Base-by-base conservation (phyloP, 35 echinoderm and acorn worm genomes). In the Apostichopus japonicus region DNA sequence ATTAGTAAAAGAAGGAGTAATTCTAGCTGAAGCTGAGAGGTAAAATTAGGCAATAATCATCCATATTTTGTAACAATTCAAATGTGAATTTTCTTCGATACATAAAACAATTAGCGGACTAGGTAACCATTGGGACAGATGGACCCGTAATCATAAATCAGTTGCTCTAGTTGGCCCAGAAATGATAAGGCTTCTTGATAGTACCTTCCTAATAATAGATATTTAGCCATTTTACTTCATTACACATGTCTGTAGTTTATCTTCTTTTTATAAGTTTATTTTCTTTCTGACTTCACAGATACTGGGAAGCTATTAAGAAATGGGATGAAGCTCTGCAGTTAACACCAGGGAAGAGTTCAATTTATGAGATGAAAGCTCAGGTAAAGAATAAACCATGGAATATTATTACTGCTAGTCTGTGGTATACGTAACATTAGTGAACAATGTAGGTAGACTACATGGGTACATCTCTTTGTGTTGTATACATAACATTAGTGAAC, bases 311-410 rank as follows among this genome's bases (percentile, higher is more conserved):
- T 63, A 88, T 98, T 17, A 95, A 86, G 22, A 98, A 96, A 56
- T 98, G 94, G 96, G 87, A 96, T 96, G 96, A 98, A 80, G 92
- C 96, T 17, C 54, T 98, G 5, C 89, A 94, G 53, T 79, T 94
- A 53, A 96, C 96, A 27, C 96, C 96, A 72, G 27, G 78, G 15
- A 92, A 93, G 87, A 95, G 81, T 90, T 56, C 23, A 27, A 56
- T 98, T 6, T 55, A 91, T 84, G 96, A 98, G 58, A 98, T 98
- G 96, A 98, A 96, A 80, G 96, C 96, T 54, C 94, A 98, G 90
- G 94, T 96, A 59, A 90, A 65, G 24, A 44, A 44, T 44, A 4
- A 27, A 87, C 11, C 5, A 67, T 15, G 63, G 19, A 67, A 53
- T 80, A 19, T 24, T 17, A 5, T 23, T 24, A 13, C 17, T 80